Evolutionary conservation across 2,113 vertebrate species (phyloP), one percentile per base, ranked within the genome.

Genomic region (Anseranas semipalmata): DNA sequence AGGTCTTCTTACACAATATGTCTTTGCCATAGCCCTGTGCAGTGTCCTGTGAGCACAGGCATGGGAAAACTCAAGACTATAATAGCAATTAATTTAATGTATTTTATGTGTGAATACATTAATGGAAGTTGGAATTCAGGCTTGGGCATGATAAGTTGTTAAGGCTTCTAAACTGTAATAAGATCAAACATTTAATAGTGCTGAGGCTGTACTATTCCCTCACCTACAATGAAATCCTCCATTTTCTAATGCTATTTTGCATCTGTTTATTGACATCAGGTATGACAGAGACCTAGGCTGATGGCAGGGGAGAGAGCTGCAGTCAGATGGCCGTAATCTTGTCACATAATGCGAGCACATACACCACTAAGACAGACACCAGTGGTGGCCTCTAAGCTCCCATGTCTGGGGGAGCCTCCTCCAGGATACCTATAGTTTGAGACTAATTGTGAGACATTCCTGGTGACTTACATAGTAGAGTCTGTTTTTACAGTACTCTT

Each of bases 261-360:
- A 65, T 56, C 20, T 75, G 3, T 85, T 85, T 43, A 43, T n/a
- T 53, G 56, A 58, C 0, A 0, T 62, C 37, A 39, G 2, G 21
- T 28, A 8, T 79, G 58, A 43, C 9, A 22, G 22, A 52, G 67
- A 41, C 33, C 16, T 15, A 19, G n/a, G 48, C 19, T 85, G 58
- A 56, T 35, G 56, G 39, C 43, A 55, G 43, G n/a, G 20, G 9
- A 85, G 65, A 55, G 28, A 63, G 1, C n/a, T 81, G 78, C 41
- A 68, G 43, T 45, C 52, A 30, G 33, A 25, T 0, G 3, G 12
- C 19, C 11, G 1, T 10, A 21, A 28, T 10, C 25, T 63, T 32
- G 28, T 10, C 20, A 15, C 6, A 5, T 33, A 58, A 37, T 15
- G 5, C 0, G 1, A 82, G 13, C 32, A 53, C 21, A 1, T 58